phyloP scores from a whole-genome alignment of 2,888 invertebrate genomes.

The Sericinus montela region DNA sequence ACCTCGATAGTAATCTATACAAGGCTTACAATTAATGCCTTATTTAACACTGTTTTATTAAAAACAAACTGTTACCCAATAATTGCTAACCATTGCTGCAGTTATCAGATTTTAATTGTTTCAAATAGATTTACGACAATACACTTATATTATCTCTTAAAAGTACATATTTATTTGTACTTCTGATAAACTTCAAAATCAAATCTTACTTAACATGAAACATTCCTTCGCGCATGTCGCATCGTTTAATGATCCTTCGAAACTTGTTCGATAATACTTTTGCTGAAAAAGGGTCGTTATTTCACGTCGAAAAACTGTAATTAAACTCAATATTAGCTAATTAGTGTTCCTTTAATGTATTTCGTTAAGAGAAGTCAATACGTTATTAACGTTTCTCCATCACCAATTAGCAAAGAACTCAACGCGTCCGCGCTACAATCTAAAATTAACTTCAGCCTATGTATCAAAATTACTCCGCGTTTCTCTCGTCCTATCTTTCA shows the following conservation, averaged over 20 bases:
- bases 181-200: not conserved
- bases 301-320: constrained; percentile 11
- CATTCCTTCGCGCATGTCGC: constrained; percentile 6
- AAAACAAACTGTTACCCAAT: constrained; percentile 28
- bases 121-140: not conserved
- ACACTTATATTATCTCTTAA: not conserved
- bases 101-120: not conserved
- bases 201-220: not conserved
- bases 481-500: constrained; percentile 77
- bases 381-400: constrained; percentile 59
- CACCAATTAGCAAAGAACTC: constrained; percentile 78
- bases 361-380: constrained; percentile 41
- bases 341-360: constrained; percentile 12
- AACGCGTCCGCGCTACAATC: constrained; percentile 77
- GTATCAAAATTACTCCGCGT: constrained; percentile 78
- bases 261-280: constrained; percentile 11
- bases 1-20: constrained; percentile 73
- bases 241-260: constrained; percentile 7
- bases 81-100: not conserved
- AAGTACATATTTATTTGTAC: not conserved
- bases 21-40: constrained; percentile 65
- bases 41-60: constrained; percentile 60
- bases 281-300: constrained; percentile 12
- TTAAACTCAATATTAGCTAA: constrained; percentile 1
- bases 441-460: constrained; percentile 79